Evolutionary conservation across 2,888 invertebrate genomes (phyloP), one percentile per base, ranked within the genome.

Genomic region (Trichopria drosophilae): DNA sequence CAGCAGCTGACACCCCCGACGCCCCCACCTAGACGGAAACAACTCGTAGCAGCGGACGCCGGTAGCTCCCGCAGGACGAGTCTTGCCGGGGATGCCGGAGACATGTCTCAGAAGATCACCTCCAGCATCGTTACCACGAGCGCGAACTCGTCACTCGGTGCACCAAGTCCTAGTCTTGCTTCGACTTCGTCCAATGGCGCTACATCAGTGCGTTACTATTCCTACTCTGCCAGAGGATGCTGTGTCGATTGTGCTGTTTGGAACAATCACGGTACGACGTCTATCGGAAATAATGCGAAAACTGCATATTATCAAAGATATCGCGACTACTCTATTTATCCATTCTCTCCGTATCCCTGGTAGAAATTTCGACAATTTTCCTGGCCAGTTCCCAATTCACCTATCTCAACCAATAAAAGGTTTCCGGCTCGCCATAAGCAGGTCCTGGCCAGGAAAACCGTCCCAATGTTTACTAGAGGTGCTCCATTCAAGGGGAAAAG

Each of bases 1-100:
- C 77, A 79, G 73, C 84, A 84, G 77, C 78, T 83, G 77, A 82
- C 82, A 74, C 81, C 83, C 65, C 81, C 81, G 59, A 81, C 81
- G 63, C 81, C 81, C 61, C 81, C 81, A 62, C 81, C 81, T 64
- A 77, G 81, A 66, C 78, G 80, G 66, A 73, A 73, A 58, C 67
- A 67, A 61, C 65, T 63, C 47, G 50, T 64, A 48, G 52, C 64
- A 56, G 55, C 67, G 28, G 65, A 66, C 15, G 58, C 66, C 34
- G 62, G 62, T 37, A 65, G 63, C 39, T 63, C 69, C 59, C 66
- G 3, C n/a, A 23, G 15, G 20, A 66, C 66, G 53, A 62, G 61
- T 22, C 66, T 67, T 22, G 63, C 60, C 18, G 56, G 64, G 45
- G 60, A 63, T 50, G 39, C 65, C n/a, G 65, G 67, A 54, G 61